Base-by-base conservation (phyloP, 2,113 vertebrate species). In the Eleginops maclovinus region DNA sequence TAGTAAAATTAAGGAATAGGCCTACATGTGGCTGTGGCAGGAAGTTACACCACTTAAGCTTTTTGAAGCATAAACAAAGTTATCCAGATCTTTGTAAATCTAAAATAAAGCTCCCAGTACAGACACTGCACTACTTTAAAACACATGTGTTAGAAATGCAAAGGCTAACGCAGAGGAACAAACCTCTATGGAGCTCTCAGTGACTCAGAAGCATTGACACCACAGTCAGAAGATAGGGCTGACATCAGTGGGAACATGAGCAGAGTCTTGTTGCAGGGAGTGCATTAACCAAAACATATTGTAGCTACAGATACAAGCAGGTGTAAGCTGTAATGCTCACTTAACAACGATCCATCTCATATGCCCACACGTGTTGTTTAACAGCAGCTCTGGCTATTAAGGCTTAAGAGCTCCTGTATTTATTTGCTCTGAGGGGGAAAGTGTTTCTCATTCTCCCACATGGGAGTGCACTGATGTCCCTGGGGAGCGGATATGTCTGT, bases 171-270 rank as follows among this genome's bases (percentile, higher is more conserved):
- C 44, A 51, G 55, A 28, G 26, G 46, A 22, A 54, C 24, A 24
- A 44, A 26, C 13, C 31, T 72, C 58, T 54, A 1, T 24, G 54
- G 64, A 46, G 62, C 47, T 55, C 40, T n/a, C 16, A n/a, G n/a
- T 41, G 70, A 59, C 53, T 65, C 59, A 62, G 49, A 49, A 41
- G 56, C 31, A 54, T 60, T 24, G 19, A n/a, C 64, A 65, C 75
- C 43, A 14, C 71, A 63, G 78, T 69, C 40, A 13, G 56, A 84
- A 59, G 59, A 86, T 78, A 68, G 43, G 64, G 82, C 88, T 87
- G 88, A 88, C 90, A 84, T 86, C 80, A 86, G 86, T 24, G 14
- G 73, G 60, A 90, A 86, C 77, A 75, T 56, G 81, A 91, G 71
- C 55, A 0, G 74, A 51, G 82, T 71, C 54, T 53, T 43, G 70